Evolutionary conservation across 1,140 invertebrate species (phyloP), one percentile per base, ranked within the genome.

Genomic region (Drosophila nannoptera): DNA sequence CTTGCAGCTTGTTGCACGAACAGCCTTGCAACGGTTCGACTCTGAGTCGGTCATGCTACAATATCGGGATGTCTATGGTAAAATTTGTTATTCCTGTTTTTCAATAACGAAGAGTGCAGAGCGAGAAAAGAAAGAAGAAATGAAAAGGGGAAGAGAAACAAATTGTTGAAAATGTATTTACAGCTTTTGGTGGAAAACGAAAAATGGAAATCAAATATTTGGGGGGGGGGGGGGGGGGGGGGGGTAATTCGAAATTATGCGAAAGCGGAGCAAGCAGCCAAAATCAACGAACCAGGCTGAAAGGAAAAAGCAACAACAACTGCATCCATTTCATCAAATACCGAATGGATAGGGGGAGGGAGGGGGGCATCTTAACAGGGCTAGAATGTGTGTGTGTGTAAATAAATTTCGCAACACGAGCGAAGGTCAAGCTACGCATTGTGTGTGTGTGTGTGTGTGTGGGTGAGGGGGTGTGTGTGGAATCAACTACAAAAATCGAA

Each of bases 221-320:
- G n/a, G n/a, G n/a, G n/a, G n/a, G n/a, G n/a, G n/a, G n/a, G n/a
- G n/a, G n/a, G n/a, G n/a, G n/a, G n/a, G n/a, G n/a, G n/a, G n/a
- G 40, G 7, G 14, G 11, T 38, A 7, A 38, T 6, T 38, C 36
- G 6, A 38, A 38, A 38, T 38, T 0, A 42, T 42, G 14, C 32
- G n/a, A n/a, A n/a, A n/a, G n/a, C n/a, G n/a, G n/a, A n/a, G 69
- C 75, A 82, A 73, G 67, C 80, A 83, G 78, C 75, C 76, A 83
- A 69, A 53, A 59, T 52, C 38, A 62, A 48, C 31, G 50, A 69
- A 43, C 59, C 45, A 56, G 59, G 33, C 66, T 43, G 53, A 11
- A 70, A 22, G 1, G 22, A 22, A 22, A 22, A 22, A 3, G 22
- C 22, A 22, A 50, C 4, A 50, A 45, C 40, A 69, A 52, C 58